A percentile compares a stretch with the other conserved stretches of the same genome.
Evolutionary conservation across 2,888 invertebrate genomes (phyloP).

Genomic region (Anorthoa munda): DNA sequence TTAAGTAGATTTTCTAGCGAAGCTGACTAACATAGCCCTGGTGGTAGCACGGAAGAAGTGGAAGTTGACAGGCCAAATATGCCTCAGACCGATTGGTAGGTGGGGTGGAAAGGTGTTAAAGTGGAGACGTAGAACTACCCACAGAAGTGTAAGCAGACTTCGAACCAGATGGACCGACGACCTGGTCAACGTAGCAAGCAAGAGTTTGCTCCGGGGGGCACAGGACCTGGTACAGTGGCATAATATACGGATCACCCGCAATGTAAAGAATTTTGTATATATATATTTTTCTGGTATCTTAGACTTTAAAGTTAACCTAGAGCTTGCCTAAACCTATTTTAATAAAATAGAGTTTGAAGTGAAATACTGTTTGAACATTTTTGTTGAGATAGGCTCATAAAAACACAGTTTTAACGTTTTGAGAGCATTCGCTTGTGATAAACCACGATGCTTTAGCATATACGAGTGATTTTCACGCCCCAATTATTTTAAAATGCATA

Average conservation of each 20-base stretch:
- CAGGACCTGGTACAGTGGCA: too few relatives aligned
- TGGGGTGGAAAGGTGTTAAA: neutral
- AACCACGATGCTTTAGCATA: constrained; percentile 32
- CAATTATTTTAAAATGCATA: constrained; percentile 56
- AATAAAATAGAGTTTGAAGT: neutral
- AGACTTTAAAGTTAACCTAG: neutral
- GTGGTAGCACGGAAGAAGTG: neutral
- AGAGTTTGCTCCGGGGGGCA: too few relatives aligned
- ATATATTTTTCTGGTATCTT: too few relatives aligned
- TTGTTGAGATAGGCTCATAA: neutral
- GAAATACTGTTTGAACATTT: neutral
- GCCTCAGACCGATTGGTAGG: neutral
- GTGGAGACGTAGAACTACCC: neutral
- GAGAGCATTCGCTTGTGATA: constrained; percentile 26
- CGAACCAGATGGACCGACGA: neutral
- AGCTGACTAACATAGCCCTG: neutral
- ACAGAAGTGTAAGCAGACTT: neutral
- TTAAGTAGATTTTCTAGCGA: neutral
- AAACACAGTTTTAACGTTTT: constrained; percentile 22
- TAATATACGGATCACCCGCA: too few relatives aligned
- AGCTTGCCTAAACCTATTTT: neutral
- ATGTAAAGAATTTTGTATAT: too few relatives aligned
- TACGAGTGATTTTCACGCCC: constrained; percentile 55
- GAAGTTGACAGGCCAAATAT: neutral
- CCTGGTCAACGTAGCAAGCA: too few relatives aligned